Evolutionary conservation across 2,888 invertebrate species (phyloP), one percentile per base, ranked within the genome.

Genomic region (Brachynemurus nebulosus): DNA sequence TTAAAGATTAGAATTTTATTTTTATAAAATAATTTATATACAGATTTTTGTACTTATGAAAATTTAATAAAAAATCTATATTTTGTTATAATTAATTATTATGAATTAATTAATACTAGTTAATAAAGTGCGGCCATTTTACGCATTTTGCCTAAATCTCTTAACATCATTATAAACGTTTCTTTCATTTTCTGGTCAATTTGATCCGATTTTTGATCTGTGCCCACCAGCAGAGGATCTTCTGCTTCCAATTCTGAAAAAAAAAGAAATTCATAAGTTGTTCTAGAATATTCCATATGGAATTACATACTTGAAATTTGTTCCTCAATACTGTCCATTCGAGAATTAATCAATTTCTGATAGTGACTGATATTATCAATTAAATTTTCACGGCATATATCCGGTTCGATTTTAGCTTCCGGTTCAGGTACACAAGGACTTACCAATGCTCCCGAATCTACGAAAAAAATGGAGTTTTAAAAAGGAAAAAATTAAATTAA

Each of bases 341-440:
- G 63, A 1, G 78, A 73, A 59, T 85, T 78, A 23, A 88, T 70
- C 45, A 80, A 68, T 47, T 73, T 70, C 60, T 88, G 85, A 56
- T 80, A 79, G 50, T 82, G 76, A 54, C 78, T 74, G 43, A 90
- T 75, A 58, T 89, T 86, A 19, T 81, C 78, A 50, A 89, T 65
- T 40, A 91, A 67, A 44, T 83, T 76, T 54, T 79, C 70, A 51
- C 83, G 76, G 54, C 90, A 90, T 59, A 80, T 84, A 37, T 74
- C 69, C 37, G 81, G 75, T 63, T 88, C 83, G 45, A 88, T 88
- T 2, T 85, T 78, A 9, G 84, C 83, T 61, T 89, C 86, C 0
- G 88, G 88, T 61, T 80, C 77, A 9, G 86, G 88, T 50, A 75
- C 76, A 39, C 60, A 58, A 4, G 63, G 64, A 17, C 17, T 27